Base-by-base conservation (phyloP, 2,797 vertebrate species). In the Artibeus lituratus region DNA sequence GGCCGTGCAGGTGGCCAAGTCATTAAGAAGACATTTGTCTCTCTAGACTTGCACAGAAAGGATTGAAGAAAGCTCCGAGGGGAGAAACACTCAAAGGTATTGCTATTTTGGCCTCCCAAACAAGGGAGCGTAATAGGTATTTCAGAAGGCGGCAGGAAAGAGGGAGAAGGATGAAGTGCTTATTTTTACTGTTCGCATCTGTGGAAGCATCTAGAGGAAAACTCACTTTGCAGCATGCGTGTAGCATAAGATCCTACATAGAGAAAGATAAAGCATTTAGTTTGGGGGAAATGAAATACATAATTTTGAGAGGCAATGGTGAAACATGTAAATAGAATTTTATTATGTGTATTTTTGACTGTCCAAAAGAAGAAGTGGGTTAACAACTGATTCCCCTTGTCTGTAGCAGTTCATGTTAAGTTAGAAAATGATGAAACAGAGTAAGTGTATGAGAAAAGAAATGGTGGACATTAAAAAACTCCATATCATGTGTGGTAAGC, bases 41-140 rank as follows among this genome's bases (percentile, higher is more conserved):
- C 84, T 94, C 73, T 84, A 92, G 94, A 83, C 49, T 84, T 87
- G 29, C 69, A 97, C 44, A 77, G 42, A 92, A 96, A 91, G 76
- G 82, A 86, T 51, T 44, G 15, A 44, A 74, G 70, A 94, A 92
- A 49, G 12, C 67, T 88, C 74, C 88, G 47, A 44, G 35, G 74
- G 85, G 62, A 95, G 65, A 90, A 51, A 76, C 72, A 80, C 90
- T 90, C 73, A 59, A 74, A 73, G 53, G 55, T 78, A 65, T 39
- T 86, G 39, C 49, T 93, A 65, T 82, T 69, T 90, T 47, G 69
- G 49, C 67, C 65, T 94, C 81, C 44, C 29, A 47, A 76, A 3
- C 6, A 67, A 18, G 8, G 7, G 10, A 18, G 9, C 12, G 39
- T 12, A 67, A 76, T 12, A 49, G 5, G 35, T 35, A 74, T 83